Evolutionary conservation across 2,797 vertebrate species (phyloP).

Genomic region (Tamandua tetradactyla): DNA sequence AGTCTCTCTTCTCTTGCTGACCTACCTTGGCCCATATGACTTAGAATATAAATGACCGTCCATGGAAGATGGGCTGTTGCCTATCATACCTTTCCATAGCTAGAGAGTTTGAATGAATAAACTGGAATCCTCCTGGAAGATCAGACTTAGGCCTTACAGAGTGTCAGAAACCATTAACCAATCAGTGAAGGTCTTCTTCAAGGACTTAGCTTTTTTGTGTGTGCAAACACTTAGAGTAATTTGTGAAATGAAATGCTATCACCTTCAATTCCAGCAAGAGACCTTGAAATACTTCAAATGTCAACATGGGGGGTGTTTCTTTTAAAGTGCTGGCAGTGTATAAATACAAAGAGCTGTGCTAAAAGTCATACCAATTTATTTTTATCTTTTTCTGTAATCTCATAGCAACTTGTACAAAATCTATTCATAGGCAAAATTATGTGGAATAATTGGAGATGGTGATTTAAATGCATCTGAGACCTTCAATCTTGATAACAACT

Average conservation of each 20-base stretch:
- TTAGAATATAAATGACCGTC: not conserved
- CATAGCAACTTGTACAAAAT: not conserved
- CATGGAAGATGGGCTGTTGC: not conserved
- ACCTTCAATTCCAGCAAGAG: not conserved
- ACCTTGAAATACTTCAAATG: not conserved
- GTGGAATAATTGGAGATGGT: not conserved
- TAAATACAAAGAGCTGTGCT: not conserved
- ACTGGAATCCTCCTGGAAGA: not conserved
- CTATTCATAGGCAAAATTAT: not conserved
- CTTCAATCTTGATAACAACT: not conserved
- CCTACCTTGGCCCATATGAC: not conserved
- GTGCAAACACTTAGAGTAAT: not conserved
- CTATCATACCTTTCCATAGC: not conserved
- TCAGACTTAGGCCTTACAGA: not conserved
- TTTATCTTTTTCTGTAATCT: not conserved
- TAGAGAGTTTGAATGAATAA: not conserved
- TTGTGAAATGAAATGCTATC: constrained; percentile 35
- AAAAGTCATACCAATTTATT: not conserved
- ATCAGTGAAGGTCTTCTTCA: not conserved
- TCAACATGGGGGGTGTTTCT: not conserved
- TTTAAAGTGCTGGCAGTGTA: not conserved
- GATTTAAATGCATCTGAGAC: not conserved
- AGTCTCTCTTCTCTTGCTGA: not conserved
- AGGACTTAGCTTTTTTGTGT: not conserved
- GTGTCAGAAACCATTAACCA: not conserved